Percentiles rank a stretch among this genome's conserved stretches.
These are phyloP conservation scores for Hylaeus anthracinus DNA, from an alignment of 1,140 invertebrate genomes.

Conservation along the genomic window DNA sequence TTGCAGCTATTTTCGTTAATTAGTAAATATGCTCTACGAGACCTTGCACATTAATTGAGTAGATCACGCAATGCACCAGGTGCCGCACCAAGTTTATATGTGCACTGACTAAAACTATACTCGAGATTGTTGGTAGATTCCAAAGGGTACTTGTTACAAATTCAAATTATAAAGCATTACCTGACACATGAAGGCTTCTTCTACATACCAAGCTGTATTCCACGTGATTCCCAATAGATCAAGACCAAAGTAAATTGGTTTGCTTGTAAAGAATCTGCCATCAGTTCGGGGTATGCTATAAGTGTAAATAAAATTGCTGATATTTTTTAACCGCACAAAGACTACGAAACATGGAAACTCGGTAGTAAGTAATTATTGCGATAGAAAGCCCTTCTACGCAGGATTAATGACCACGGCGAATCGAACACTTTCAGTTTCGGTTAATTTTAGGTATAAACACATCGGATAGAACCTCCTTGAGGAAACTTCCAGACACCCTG, in stretches of 20 bases:
- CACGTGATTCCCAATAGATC: no score
- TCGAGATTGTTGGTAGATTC: no score
- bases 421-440: conserved; percentile 71
- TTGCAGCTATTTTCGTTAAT: background rate
- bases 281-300: background rate
- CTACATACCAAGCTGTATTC: no score
- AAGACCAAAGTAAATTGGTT: no score
- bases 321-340: background rate
- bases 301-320: background rate
- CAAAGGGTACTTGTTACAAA: no score
- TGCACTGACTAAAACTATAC: background rate
- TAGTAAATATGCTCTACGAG: conserved; percentile 33
- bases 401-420: background rate
- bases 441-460: conserved; percentile 79
- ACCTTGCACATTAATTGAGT: conserved; percentile 35
- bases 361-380: conserved; percentile 17
- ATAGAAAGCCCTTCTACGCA: background rate
- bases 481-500: conserved; percentile 67
- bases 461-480: conserved; percentile 74
- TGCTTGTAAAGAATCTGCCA: background rate
- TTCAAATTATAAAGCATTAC: no score
- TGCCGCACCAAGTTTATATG: conserved; percentile 41
- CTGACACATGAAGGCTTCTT: no score
- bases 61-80: conserved; percentile 47
- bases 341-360: background rate